These are phyloP conservation scores for Trypoxylon attenuatum DNA, from an alignment of 2,888 invertebrate genomes.

Conservation along the genomic window DNA sequence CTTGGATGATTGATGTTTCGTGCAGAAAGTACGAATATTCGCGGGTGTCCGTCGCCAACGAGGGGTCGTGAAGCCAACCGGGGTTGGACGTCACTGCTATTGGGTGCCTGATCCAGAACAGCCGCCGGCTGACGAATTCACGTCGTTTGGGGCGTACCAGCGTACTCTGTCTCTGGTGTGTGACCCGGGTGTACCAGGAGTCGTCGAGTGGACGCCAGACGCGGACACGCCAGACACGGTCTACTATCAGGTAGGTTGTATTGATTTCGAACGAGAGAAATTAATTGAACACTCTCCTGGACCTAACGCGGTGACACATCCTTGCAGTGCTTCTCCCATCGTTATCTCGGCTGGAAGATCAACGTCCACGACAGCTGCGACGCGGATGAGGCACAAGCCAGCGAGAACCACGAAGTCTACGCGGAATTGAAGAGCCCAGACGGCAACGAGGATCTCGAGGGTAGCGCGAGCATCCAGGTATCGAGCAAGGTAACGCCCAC, in stretches of 20 bases:
- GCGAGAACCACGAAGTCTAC: slow-evolving; percentile 77
- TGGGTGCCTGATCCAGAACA: slow-evolving; percentile 87
- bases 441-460: slow-evolving; percentile 66
- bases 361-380: slow-evolving; percentile 91
- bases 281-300: not conserved
- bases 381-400: slow-evolving; percentile 72
- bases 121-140: slow-evolving; percentile 86
- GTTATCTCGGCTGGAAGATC: slow-evolving; percentile 96
- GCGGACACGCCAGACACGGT: slow-evolving; percentile 91
- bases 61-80: slow-evolving; percentile 84
- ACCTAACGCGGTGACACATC: not conserved
- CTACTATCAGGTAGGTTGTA: slow-evolving; percentile 95
- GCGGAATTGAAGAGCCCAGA: slow-evolving; percentile 69
- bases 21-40: slow-evolving; percentile 83
- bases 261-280: too few species aligned
- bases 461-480: slow-evolving; percentile 64
- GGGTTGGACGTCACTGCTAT: slow-evolving; percentile 89
- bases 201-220: slow-evolving; percentile 92
- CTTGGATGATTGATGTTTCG: not conserved
- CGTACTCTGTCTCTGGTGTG: slow-evolving; percentile 88
- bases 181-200: slow-evolving; percentile 88
- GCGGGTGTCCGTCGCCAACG: slow-evolving; percentile 86
- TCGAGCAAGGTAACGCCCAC: slow-evolving; percentile 71
- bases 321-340: slow-evolving; percentile 91
- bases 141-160: slow-evolving; percentile 93